Evolutionary conservation across 2,888 invertebrate genomes (phyloP).

Genomic region (Melangyna quadrimaculata): DNA sequence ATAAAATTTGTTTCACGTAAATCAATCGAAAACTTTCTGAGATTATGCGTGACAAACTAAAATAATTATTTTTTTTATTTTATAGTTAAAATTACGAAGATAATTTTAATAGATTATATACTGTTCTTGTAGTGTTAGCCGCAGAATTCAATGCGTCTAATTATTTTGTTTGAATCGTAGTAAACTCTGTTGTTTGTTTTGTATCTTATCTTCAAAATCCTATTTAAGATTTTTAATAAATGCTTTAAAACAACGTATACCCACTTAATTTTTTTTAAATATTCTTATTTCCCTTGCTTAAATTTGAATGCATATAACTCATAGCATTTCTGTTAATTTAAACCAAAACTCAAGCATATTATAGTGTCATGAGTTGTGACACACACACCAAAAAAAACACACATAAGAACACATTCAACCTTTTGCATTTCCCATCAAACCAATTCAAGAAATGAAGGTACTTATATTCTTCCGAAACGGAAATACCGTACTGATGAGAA

Average conservation of each 20-base stretch:
- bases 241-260: neutral
- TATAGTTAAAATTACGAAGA: too few relatives aligned
- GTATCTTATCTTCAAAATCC: neutral
- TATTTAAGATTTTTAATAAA: neutral
- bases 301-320: neutral
- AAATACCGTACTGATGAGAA: constrained; percentile 53
- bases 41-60: too few relatives aligned
- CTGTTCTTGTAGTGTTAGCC: too few relatives aligned
- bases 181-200: neutral
- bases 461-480: constrained; percentile 64
- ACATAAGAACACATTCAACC: constrained; percentile 10
- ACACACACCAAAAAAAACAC: neutral
- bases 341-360: neutral
- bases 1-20: too few relatives aligned
- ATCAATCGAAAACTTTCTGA: too few relatives aligned
- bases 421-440: constrained; percentile 17
- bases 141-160: too few relatives aligned
- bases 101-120: too few relatives aligned
- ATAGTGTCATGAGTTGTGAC: too few relatives aligned
- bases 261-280: neutral
- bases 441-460: neutral
- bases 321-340: neutral
- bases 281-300: neutral
- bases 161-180: too few relatives aligned
- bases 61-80: too few relatives aligned